Evolutionary conservation across 1,140 invertebrate genomes (phyloP).

Genomic region (Orchesella cincta): DNA sequence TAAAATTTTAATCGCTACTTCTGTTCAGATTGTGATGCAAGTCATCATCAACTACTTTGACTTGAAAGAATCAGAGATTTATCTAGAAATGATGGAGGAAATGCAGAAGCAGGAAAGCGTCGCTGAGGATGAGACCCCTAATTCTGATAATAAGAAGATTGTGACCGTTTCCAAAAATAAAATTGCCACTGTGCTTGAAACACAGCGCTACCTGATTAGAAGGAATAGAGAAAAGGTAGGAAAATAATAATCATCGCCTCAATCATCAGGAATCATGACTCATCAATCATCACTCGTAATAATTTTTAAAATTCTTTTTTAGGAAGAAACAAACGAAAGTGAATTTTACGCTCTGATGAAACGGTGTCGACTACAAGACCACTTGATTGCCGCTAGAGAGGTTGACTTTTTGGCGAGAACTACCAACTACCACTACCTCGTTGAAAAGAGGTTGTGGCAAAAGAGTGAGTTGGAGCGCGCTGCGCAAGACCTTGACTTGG

Average conservation of each 20-base stretch:
- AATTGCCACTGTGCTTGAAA: conserved; percentile 41
- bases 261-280: neutral
- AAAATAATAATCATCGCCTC: neutral
- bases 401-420: conserved; percentile 37
- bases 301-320: conserved; percentile 3
- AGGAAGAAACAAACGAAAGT: conserved; percentile 40
- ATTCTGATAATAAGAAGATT: neutral
- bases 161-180: conserved; percentile 34
- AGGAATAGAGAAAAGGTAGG: conserved; percentile 1
- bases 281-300: neutral
- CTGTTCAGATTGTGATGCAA: conserved; percentile 47
- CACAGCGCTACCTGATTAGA: conserved; percentile 33
- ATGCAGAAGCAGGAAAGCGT: neutral
- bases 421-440: conserved; percentile 40
- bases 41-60: conserved; percentile 49
- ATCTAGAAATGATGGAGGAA: conserved; percentile 43
- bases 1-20: neutral
- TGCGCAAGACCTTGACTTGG: neutral
- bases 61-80: conserved; percentile 45
- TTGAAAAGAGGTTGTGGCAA: conserved; percentile 47
- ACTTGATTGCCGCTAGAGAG: conserved; percentile 39
- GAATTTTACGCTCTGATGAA: conserved; percentile 45
- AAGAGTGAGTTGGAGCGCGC: conserved; percentile 34
- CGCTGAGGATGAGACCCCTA: neutral
- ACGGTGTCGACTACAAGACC: conserved; percentile 45